Evolutionary conservation across 53 echinoderm and acorn worm species (phyloP).

Genomic region (Crossaster papposus): DNA sequence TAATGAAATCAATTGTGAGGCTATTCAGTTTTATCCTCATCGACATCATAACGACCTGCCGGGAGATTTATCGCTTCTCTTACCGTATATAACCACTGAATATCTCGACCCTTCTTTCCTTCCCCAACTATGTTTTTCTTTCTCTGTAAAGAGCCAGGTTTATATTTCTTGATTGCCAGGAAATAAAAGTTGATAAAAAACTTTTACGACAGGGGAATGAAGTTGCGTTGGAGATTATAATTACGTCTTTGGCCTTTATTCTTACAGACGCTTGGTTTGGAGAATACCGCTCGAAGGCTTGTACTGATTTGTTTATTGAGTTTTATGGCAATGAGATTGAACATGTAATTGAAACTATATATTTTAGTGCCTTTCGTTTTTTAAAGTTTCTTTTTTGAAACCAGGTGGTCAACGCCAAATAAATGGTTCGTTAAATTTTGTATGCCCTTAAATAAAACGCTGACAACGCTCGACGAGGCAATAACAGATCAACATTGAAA

Average conservation of each 20-base stretch:
- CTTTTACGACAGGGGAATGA: conserved; percentile 41
- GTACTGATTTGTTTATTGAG: neutral
- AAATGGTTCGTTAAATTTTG: conserved; percentile 7
- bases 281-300: neutral
- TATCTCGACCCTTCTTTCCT: neutral
- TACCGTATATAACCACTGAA: conserved; percentile 20
- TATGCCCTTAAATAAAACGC: neutral
- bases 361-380: neutral
- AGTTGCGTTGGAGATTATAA: conserved; percentile 19
- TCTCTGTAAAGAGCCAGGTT: neutral
- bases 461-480: neutral
- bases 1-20: conserved; percentile 56
- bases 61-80: conserved; percentile 39
- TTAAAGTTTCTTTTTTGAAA: neutral
- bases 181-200: conserved; percentile 59
- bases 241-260: conserved; percentile 12
- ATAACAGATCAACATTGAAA: neutral
- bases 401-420: neutral
- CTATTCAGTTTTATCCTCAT: conserved; percentile 40
- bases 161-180: conserved; percentile 11
- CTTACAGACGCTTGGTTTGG: neutral
- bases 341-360: neutral
- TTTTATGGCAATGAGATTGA: conserved; percentile 8
- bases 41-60: conserved; percentile 29
- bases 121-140: neutral